Conservation (phyloP, 2,113 vertebrate genomes). For the Solenodon paradoxus region DNA sequence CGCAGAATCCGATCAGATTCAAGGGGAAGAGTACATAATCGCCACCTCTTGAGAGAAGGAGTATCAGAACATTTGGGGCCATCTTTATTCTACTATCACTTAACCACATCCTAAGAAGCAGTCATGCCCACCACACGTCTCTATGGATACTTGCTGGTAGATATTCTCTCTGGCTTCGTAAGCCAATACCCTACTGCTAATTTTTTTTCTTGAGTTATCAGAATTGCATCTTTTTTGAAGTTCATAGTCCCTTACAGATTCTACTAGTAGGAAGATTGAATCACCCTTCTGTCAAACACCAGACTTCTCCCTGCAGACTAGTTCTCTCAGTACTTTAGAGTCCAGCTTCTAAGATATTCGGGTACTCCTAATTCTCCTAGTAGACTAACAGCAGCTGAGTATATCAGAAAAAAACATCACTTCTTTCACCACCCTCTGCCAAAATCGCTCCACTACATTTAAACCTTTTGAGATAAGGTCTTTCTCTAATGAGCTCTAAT, state of each 20-base stretch:
- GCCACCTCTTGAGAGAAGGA: background rate
- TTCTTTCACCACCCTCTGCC: background rate
- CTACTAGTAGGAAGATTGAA: background rate
- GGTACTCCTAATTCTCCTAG: background rate
- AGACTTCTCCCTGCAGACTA: background rate
- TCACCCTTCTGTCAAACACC: background rate
- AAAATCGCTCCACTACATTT: background rate
- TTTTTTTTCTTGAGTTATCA: background rate
- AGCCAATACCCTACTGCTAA: background rate
- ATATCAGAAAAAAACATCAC: background rate
- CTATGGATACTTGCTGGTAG: background rate
- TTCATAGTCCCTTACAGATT: background rate
- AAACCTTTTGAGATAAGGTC: background rate
- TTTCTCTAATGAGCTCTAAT: background rate
- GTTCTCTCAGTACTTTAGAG: background rate
- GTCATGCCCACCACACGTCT: background rate
- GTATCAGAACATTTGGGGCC: background rate
- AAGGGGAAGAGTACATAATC: background rate
- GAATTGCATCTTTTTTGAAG: background rate
- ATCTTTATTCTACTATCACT: background rate
- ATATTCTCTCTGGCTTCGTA: background rate
- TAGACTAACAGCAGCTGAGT: background rate
- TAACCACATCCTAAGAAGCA: background rate
- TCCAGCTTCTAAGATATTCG: background rate
- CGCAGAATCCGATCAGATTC: background rate